Evolutionary conservation across 2,797 vertebrate species (phyloP), one percentile per base, ranked within the genome.

Genomic region (Tapirus indicus): DNA sequence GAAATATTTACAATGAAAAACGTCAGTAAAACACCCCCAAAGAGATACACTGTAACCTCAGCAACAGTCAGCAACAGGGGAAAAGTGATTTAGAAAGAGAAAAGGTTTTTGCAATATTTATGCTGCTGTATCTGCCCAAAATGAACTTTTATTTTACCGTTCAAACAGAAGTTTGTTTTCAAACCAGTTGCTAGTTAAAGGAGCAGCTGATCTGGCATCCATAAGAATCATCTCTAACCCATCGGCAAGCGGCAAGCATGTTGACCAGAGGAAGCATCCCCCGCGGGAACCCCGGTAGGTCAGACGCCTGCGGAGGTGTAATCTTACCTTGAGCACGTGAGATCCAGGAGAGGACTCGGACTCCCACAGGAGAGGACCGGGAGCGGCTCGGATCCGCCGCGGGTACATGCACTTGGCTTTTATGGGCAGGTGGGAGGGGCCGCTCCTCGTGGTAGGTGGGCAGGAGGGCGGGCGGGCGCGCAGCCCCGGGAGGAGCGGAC

Each of bases 401-500:
- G 98, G 98, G 98, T 99, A 99, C 99, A 99, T 99, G 99, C 98
- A 98, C 98, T 99, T 99, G 99, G 99, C 99, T 99, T 99, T 99
- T 99, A 99, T 99, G 99, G 98, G 98, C 99, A 99, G 99, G 99
- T 99, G 99, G 99, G 99, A 98, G 99, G 99, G 99, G 99, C 99
- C 98, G 98, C 95, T 98, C 97, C 98, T 98, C 98, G 98, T 93
- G 98, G 99, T 99, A 99, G 99, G 99, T 98, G 99, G 99, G 99
- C 98, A 99, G 98, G 98, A 97, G 98, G 98, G 66, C 97, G 98
- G 93, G 98, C 97, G 96, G 98, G 97, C 98, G 88, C 95, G 72
- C 98, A 98, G 98, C 98, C 97, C 98, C 98, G 95, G 98, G 98
- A 98, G 98, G 98, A 98, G 98, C 96, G 88, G 94, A 93, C 35